phyloP scores from a whole-genome alignment of 2,113 vertebrate genomes.

The Anolis sagrei region DNA sequence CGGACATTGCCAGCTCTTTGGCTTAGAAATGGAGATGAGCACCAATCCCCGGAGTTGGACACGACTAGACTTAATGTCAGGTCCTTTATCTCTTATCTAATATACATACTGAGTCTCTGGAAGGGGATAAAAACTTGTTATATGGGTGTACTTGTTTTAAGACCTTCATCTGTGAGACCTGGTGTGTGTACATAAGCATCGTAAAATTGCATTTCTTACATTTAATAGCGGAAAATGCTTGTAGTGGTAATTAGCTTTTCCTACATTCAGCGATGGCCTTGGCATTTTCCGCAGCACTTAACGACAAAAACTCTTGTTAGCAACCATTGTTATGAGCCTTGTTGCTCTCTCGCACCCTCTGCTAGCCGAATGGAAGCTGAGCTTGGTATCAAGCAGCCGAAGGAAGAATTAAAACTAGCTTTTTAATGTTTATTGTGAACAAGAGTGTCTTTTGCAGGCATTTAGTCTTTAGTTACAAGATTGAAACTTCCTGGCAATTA shows the following conservation, averaged over 20 bases:
- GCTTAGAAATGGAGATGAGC: too few species aligned
- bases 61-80: too few species aligned
- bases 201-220: not conserved
- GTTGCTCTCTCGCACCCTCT: not conserved
- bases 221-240: not conserved
- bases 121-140: too few species aligned
- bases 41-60: too few species aligned
- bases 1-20: too few species aligned
- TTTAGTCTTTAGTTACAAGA: conserved; percentile 43
- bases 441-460: not conserved
- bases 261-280: not conserved
- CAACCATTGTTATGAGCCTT: not conserved
- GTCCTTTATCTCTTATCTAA: too few species aligned
- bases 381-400: not conserved
- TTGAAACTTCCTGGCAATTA: conserved; percentile 51
- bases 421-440: not conserved
- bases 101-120: too few species aligned
- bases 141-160: not conserved
- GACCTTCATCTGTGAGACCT: not conserved
- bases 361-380: too few species aligned
- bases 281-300: not conserved
- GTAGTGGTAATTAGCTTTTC: not conserved
- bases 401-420: not conserved
- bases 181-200: not conserved
- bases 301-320: not conserved